Evolutionary conservation across 2,888 invertebrate species (phyloP).

Genomic region (Crematogaster levior): DNA sequence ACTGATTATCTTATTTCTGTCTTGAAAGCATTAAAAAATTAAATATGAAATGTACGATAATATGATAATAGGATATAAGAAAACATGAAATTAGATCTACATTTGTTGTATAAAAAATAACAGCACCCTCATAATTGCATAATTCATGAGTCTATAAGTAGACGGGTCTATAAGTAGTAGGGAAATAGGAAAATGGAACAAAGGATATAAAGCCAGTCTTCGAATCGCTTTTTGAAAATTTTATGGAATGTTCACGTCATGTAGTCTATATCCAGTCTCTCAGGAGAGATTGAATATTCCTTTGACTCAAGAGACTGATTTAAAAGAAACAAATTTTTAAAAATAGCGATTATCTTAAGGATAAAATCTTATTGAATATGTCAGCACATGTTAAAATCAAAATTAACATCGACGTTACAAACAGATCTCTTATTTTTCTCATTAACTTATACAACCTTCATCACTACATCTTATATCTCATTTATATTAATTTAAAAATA

Average conservation of each 20-base stretch:
- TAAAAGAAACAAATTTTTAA: background rate
- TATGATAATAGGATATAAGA: background rate
- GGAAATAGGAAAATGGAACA: background rate
- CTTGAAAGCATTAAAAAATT: background rate
- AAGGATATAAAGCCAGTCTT: background rate
- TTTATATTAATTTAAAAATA: background rate
- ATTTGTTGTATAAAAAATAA: background rate
- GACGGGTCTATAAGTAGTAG: background rate
- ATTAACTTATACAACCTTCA: background rate
- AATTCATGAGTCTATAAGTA: background rate
- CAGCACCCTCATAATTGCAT: background rate
- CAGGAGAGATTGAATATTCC: background rate
- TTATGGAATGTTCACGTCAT: background rate
- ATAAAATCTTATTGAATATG: background rate
- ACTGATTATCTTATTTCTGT: background rate
- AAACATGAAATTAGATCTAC: background rate
- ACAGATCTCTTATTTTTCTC: background rate
- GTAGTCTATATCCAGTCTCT: background rate
- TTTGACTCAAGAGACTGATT: background rate
- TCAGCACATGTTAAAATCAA: background rate
- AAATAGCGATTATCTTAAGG: background rate
- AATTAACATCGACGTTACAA: background rate
- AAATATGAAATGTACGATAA: background rate
- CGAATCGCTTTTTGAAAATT: background rate
- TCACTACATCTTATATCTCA: background rate